Percentiles rank a stretch among this genome's conserved stretches.
phyloP scores from a whole-genome alignment of 2,888 invertebrate species.

The Heliconius ethilla region DNA sequence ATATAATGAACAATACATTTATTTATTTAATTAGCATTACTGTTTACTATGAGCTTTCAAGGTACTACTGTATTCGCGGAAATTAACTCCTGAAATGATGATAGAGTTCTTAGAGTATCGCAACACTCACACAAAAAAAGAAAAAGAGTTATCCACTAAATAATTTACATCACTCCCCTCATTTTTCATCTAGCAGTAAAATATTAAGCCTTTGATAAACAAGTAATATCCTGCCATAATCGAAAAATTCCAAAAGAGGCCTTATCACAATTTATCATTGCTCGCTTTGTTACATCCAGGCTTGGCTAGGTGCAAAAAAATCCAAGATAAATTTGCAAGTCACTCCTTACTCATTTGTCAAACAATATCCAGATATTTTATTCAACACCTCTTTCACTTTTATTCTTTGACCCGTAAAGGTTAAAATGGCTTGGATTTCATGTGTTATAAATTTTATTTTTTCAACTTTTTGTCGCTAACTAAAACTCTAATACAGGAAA shows the following conservation, averaged over 20 bases:
- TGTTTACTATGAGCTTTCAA: too few species aligned
- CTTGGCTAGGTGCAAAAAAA: constrained; percentile 67
- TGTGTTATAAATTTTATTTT: constrained; percentile 23
- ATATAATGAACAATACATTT: too few species aligned
- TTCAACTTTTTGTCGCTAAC: constrained; percentile 57
- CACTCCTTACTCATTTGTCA: constrained; percentile 75
- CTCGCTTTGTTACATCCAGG: constrained; percentile 64
- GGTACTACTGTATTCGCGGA: too few species aligned
- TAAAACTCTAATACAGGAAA: constrained; percentile 64
- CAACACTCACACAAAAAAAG: too few species aligned
- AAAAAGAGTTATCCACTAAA: not conserved
- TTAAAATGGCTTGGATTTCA: constrained; percentile 42
- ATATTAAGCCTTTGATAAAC: constrained; percentile 48
- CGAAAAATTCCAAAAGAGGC: constrained; percentile 60
- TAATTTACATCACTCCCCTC: not conserved
- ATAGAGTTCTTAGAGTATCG: too few species aligned
- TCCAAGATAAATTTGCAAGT: constrained; percentile 70
- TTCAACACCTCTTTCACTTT: constrained; percentile 39
- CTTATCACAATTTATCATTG: constrained; percentile 66
- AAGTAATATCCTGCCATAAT: constrained; percentile 52
- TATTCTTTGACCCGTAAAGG: constrained; percentile 46
- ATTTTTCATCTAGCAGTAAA: constrained; percentile 30
- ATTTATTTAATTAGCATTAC: too few species aligned
- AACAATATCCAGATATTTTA: constrained; percentile 59
- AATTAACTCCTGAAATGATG: too few species aligned